Conservation (phyloP, 2,113 vertebrate genomes). For the Engystomops pustulosus region DNA sequence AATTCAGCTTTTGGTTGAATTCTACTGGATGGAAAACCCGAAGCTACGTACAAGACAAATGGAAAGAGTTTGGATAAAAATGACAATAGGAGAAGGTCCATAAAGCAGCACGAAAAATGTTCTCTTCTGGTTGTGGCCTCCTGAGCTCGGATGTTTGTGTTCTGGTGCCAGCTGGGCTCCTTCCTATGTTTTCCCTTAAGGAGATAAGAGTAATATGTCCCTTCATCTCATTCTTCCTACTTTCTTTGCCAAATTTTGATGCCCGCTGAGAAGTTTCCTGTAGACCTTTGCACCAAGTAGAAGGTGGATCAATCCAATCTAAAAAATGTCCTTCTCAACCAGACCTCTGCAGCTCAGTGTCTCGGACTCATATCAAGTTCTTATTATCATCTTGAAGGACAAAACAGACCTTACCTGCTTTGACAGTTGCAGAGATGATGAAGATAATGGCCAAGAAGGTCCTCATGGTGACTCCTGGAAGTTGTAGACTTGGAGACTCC, state of each 20-base stretch:
- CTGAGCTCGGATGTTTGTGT: neutral
- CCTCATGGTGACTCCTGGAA: constrained; percentile 8
- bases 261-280: neutral
- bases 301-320: neutral
- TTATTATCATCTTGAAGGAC: too few species aligned
- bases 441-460: neutral
- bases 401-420: constrained; percentile 26
- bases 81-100: too few species aligned
- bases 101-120: too few species aligned
- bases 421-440: neutral
- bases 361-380: too few species aligned
- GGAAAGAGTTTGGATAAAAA: too few species aligned
- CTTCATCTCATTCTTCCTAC: neutral
- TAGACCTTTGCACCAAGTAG: neutral
- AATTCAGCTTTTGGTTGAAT: too few species aligned
- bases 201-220: neutral
- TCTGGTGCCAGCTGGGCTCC: neutral
- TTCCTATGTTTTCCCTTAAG: neutral
- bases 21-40: too few species aligned
- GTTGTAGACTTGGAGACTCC: neutral
- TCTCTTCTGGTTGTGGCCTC: neutral
- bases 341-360: neutral
- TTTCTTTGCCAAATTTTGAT: neutral
- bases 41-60: too few species aligned
- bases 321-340: neutral